Base-by-base conservation (phyloP, 92 coral and sea anemone genomes). In the Actinernus sp. region DNA sequence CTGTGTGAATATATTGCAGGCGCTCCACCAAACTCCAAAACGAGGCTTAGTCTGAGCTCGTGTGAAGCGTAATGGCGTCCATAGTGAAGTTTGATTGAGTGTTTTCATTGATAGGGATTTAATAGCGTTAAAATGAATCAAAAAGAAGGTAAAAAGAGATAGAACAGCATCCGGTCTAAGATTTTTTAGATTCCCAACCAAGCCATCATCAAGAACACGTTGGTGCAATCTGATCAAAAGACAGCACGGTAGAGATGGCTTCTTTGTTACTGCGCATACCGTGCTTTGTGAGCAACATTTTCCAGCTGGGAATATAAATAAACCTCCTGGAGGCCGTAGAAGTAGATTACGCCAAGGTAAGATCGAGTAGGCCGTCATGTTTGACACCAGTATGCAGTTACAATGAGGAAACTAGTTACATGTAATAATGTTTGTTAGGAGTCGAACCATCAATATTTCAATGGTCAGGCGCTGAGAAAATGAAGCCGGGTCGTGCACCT, bases 201-300 rank as follows among this genome's bases (percentile, higher is more conserved):
- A 58, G 54, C 65, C 67, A 29, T 29, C 45, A 56, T 22, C 31
- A 55, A 58, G 78, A 78, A 61, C 62, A 33, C 67, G 49, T 30
- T 81, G 88, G 82, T 81, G 88, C 45, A 81, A 55, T 71, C 69
- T 82, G 29, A 51, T 73, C 49, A 79, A 79, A 36, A 38, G 80
- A 22, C 66, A 61, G 27, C 65, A 79, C 48, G 73, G 80, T 25
- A 79, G 69, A 49, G 84, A 83, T 26, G 79, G 69, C 59, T 83
- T 76, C 73, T 21, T 3, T 19, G 84, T 76, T 12, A 65, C 74
- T 28, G 43, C 73, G 27, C 40, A 65, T 29, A 83, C 90, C 18
- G 80, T 83, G 8, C 24, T 76, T 25, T 76, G 80, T 26, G 56
- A 49, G 26, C 52, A 76, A 24, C 81, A 83, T 76, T 76, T 83